These are phyloP conservation scores for Lumbricus terrestris DNA, from an alignment of 2,888 invertebrate species.

Conservation along the genomic window DNA sequence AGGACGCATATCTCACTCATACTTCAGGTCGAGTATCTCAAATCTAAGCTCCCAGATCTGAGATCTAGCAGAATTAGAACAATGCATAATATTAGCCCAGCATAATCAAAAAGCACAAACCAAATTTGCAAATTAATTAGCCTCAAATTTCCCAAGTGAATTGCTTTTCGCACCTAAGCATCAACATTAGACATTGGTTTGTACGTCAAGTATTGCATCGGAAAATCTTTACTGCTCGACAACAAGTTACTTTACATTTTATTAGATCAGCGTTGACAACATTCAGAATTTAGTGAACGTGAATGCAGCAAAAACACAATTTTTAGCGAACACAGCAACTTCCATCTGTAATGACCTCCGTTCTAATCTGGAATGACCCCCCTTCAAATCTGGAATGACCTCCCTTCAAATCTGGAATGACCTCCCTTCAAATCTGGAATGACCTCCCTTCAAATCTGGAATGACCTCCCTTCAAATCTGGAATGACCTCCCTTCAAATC, in stretches of 20 bases:
- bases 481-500: no score
- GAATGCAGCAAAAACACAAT: neutral
- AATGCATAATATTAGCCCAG: neutral
- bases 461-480: no score
- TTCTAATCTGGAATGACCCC: no score
- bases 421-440: no score
- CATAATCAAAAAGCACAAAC: neutral
- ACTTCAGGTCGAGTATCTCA: no score
- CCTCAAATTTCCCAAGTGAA: neutral
- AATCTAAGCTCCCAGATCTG: no score
- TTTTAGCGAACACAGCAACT: neutral
- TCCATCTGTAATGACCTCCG: no score
- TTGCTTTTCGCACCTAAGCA: neutral
- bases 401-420: no score
- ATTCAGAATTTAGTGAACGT: neutral
- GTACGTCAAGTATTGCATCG: neutral
- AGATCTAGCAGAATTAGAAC: no score
- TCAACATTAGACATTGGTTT: neutral
- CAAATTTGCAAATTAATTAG: neutral
- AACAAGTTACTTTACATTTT: neutral
- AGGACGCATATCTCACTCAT: no score
- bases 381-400: no score
- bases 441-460: no score
- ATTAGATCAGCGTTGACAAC: neutral
- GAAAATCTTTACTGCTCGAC: neutral